phyloP scores from a whole-genome alignment of 2,797 vertebrate species.

The Alosa sapidissima region DNA sequence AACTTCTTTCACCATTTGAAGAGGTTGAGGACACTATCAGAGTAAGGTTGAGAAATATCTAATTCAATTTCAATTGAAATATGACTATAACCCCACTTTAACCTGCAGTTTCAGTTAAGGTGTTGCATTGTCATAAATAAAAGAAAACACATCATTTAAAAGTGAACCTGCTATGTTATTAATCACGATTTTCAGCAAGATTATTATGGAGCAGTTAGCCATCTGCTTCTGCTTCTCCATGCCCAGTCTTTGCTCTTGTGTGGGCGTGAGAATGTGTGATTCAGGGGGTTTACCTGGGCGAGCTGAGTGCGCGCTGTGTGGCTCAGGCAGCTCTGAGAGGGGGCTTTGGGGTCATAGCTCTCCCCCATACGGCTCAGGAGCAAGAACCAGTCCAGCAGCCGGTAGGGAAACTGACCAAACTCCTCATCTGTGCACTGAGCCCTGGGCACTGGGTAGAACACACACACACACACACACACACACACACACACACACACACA shows the following conservation, averaged over 20 bases:
- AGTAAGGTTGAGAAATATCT: background rate
- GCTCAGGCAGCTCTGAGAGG: constrained; percentile 65
- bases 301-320: constrained; percentile 63
- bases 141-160: background rate
- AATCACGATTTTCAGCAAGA: background rate
- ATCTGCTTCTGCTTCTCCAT: background rate
- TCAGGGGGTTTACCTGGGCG: constrained; percentile 60
- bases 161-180: background rate
- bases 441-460: constrained; percentile 59
- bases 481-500: constrained; percentile 32
- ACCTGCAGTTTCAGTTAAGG: background rate
- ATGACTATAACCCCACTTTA: background rate
- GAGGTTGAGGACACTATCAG: background rate
- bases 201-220: background rate
- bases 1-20: background rate
- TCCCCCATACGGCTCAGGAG: constrained; percentile 73
- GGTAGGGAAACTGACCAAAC: constrained; percentile 74
- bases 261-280: background rate
- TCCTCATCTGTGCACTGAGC: constrained; percentile 66
- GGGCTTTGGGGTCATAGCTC: constrained; percentile 60
- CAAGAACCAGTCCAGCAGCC: constrained; percentile 78
- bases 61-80: background rate
- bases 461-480: constrained; percentile 33
- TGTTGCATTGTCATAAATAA: background rate
- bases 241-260: background rate